Base-by-base conservation (phyloP, 2,888 invertebrate species). In the Drosophila longiperda region DNA sequence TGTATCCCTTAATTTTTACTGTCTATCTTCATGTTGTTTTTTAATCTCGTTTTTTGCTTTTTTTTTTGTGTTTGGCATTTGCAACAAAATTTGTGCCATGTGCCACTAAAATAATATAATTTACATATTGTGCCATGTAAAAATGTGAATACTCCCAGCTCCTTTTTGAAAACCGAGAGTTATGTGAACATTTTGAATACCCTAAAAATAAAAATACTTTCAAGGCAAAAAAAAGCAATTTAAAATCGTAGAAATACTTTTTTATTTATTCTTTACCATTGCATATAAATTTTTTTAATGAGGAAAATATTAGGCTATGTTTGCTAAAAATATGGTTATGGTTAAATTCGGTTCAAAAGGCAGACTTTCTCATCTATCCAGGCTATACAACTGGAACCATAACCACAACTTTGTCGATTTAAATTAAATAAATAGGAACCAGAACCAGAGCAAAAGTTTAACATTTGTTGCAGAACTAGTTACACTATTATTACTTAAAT, bases 91-190 rank as follows among this genome's bases (percentile, higher is more conserved):
- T 67, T 75, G 64, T 63, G 77, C 57, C 77, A 66, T 67, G 74
- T 61, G 61, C 55, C 69, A 48, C 63, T 67, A 40, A 45, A 74
- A 66, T 58, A 45, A 64, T 42, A 69, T 62, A 83, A 82, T 82
- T 81, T 82, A 67, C 84, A 82, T 89, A 83, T 80, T 73, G 60
- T 82, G 63, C 64, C 83, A 69, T 23, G 50, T 55, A 42, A 60
- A 71, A 57, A 66, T 60, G 54, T 59, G 65, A 11, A 17, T 3
- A 23, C 34, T 26, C 5, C 17, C 26, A 23, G n/a, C 59, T n/a
- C 1, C 11, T 26, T 8, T 8, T 11, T 15, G 12, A 4, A 45
- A 45, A 15, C 2, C 12, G 12, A 1, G 17, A 1, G 57, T 32
- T 53, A 2, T 8, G 15, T 20, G 7, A 20, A 17, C n/a, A n/a